Percentiles rank a stretch among this genome's conserved stretches.
These are phyloP conservation scores for Drosophila peninsularis DNA, from an alignment of 2,888 invertebrate genomes.

Conservation along the genomic window DNA sequence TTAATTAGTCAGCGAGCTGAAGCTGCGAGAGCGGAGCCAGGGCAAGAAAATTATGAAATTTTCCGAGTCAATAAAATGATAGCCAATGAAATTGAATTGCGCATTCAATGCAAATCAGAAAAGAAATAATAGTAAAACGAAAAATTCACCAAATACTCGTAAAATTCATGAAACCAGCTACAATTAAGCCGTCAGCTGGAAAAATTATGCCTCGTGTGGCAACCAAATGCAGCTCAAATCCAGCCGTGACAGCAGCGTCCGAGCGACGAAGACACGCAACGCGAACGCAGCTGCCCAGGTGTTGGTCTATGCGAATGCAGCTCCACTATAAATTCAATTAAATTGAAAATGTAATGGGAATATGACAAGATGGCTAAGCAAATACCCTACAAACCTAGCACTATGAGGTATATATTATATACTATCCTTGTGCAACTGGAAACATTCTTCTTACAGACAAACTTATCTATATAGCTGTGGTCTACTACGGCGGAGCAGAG, in stretches of 20 bases:
- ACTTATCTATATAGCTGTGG: no score
- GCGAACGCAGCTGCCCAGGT: constrained; percentile 36
- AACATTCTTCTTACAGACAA: no score
- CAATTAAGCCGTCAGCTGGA: constrained; percentile 59
- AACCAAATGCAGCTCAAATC: constrained; percentile 60
- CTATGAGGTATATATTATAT: no score
- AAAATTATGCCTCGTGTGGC: constrained; percentile 55
- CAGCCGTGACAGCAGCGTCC: constrained; percentile 52
- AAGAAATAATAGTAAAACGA: constrained; percentile 1
- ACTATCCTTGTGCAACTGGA: no score
- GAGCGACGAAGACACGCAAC: constrained; percentile 53
- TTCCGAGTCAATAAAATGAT: constrained; percentile 27
- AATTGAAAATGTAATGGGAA: not conserved
- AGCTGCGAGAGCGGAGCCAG: constrained; percentile 24
- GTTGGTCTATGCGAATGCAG: constrained; percentile 6
- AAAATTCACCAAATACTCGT: constrained; percentile 9
- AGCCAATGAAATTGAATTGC: constrained; percentile 54
- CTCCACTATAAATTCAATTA: constrained; percentile 32
- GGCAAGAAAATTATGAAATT: constrained; percentile 56
- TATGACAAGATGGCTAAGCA: not conserved
- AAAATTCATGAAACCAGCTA: constrained; percentile 31
- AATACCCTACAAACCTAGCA: constrained; percentile 4
- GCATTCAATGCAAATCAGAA: constrained; percentile 56
- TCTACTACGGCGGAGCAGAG: no score
- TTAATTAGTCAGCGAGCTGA: constrained; percentile 29